Conservation (phyloP, 2,797 vertebrate genomes). For the Mormyrops attenuatus region DNA sequence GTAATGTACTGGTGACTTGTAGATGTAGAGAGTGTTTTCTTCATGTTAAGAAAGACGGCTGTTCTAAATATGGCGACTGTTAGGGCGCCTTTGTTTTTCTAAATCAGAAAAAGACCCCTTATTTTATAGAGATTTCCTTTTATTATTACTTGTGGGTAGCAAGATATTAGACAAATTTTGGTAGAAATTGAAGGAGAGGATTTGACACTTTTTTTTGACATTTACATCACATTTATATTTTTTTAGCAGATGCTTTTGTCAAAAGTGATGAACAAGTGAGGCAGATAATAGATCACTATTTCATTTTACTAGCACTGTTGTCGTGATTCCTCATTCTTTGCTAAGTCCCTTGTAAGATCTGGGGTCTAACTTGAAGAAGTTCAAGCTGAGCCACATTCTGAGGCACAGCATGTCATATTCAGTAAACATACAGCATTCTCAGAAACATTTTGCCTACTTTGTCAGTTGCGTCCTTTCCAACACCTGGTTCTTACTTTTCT, state of each 20-base stretch:
- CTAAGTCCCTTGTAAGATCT: neutral
- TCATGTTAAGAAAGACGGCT: slow-evolving; percentile 47
- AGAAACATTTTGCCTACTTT: neutral
- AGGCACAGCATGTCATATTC: neutral
- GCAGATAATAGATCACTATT: neutral
- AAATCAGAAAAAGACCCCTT: neutral
- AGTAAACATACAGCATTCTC: neutral
- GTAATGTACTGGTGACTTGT: slow-evolving; percentile 28
- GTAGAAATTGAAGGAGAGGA: neutral
- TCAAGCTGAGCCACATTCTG: neutral
- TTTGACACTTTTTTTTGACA: neutral
- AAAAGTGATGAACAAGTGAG: neutral
- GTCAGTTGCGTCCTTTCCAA: neutral
- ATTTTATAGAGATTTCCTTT: neutral
- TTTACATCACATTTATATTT: neutral
- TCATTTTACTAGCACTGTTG: neutral
- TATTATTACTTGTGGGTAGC: neutral
- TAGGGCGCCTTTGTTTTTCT: slow-evolving; percentile 4
- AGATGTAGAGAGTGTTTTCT: slow-evolving; percentile 20
- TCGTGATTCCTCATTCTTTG: neutral
- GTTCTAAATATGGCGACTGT: slow-evolving; percentile 29
- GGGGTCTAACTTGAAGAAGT: neutral
- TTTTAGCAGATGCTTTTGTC: neutral
- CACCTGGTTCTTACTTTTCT: neutral
- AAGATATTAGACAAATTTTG: neutral